Evolutionary conservation across 2,797 vertebrate genomes (phyloP), one percentile per base, ranked within the genome.

Genomic region (Acrocephalus scirpaceus): DNA sequence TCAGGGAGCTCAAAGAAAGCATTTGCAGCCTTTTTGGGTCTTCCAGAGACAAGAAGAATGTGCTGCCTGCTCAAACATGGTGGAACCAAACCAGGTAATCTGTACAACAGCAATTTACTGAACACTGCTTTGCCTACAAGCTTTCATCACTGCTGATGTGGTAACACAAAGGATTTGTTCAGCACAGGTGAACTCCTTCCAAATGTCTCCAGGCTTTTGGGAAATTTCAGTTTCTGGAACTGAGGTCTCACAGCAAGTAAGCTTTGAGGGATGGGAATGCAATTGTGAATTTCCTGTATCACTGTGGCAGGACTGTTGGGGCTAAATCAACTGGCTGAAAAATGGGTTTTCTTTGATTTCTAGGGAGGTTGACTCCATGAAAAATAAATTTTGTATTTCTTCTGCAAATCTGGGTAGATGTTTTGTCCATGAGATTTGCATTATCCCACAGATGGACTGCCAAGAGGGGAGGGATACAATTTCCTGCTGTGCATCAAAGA

Each of bases 151-250:
- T 0, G 4, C 60, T 79, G 67, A 30, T 94, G 74, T 74, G 71
- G 83, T 65, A 95, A 87, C 53, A 51, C 16, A 34, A 93, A 77
- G 81, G 67, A 79, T 84, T 90, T 72, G 54, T 42, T 95, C 90
- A 74, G 56, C 1, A 2, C 7, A 42, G 53, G 67, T 57, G 47
- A 95, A 56, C 64, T 93, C 71, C 77, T 66, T 64, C 44, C 64
- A 95, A 92, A 94, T 79, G 53, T 61, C 95, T 93, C 38, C 77
- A 87, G 86, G 83, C 64, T 84, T 91, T 66, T 61, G 64, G 71
- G 84, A 74, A 91, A 89, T 61, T 89, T 19, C 38, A 67, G 17
- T 83, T 90, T 92, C 89, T 80, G 81, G 86, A 91, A 16, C 0
- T 74, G 53, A 79, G 64, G 64, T 36, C 48, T 91, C 54, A 29